Evolutionary conservation across 2,888 invertebrate species (phyloP), one percentile per base, ranked within the genome.

Genomic region (Lycocerus yunnanus): DNA sequence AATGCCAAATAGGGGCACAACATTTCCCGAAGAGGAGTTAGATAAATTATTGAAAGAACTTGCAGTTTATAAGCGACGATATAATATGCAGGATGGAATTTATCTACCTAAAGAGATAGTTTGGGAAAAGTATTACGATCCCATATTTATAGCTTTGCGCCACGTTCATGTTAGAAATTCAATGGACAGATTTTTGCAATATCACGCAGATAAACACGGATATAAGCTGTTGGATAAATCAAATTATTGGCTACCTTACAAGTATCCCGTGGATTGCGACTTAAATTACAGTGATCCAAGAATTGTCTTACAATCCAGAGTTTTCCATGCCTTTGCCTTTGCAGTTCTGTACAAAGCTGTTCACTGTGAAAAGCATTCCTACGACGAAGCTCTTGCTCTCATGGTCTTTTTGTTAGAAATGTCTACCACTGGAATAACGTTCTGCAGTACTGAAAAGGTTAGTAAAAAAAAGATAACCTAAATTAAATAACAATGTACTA

Each of bases 1-100:
- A 74, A 96, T 99, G 95, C 98, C 98, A 0, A 98, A 98, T 88
- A 90, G 97, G 15, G 97, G 97, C 79, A 97, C 97, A n/a, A 95
- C 94, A 82, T 93, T 95, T 15, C 95, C 95, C 85, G 95, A 94
- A 66, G 91, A 94, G 83, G 95, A 96, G 88, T 96, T 97, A 84
- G 97, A 97, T 85, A 91, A 93, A 69, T 92, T 95, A 78, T 90
- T 97, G 69, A 93, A 93, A 74, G 94, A 96, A 89, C 87, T 86
- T 15, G 87, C 87, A 2, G 86, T 87, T 81, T 87, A 87, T 74
- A 93, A 94, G 78, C 95, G 96, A 0, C 98, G 97, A 1, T 95
- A 95, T 86, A 92, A 91, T 74, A 90, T 91, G 90, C 90, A 92
- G 87, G 93, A 98, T 88, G 94, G 98, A 75, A 89, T 97, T 90